phyloP scores from a whole-genome alignment of 35 echinoderm and acorn worm genomes.

The Ophioderma brevispina region DNA sequence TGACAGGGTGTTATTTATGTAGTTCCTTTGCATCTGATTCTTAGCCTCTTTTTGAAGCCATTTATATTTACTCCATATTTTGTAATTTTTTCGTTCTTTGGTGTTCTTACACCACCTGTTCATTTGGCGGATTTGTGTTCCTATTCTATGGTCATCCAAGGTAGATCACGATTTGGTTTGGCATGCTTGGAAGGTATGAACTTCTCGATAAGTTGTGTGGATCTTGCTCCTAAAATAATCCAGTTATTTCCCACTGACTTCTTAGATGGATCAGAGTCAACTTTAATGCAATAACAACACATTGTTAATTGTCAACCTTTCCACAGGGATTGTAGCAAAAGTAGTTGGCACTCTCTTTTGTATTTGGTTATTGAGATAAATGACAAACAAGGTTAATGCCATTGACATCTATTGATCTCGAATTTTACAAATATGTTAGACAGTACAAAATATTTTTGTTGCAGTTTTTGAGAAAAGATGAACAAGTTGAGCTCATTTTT shows the following conservation, averaged over 20 bases:
- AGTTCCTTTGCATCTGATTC: conserved; percentile 23
- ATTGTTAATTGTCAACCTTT: too few species aligned
- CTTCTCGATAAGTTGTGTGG: conserved; percentile 17
- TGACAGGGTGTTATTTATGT: conserved; percentile 25
- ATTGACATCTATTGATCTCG: too few species aligned
- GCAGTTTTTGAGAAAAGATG: too few species aligned
- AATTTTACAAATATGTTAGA: too few species aligned
- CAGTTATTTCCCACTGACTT: conserved; percentile 25
- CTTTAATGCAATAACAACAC: too few species aligned
- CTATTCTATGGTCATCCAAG: conserved; percentile 41
- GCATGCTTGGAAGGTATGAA: conserved; percentile 28
- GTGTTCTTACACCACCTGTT: conserved; percentile 40
- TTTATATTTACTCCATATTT: conserved; percentile 51
- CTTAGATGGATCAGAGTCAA: background rate
- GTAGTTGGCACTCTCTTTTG: too few species aligned
- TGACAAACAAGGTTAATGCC: too few species aligned
- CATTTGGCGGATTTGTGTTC: conserved; percentile 26
- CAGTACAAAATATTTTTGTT: too few species aligned
- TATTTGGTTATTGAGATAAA: too few species aligned
- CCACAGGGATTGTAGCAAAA: too few species aligned
- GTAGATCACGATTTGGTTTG: conserved; percentile 15
- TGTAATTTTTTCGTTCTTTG: conserved; percentile 7
- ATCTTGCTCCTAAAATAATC: background rate
- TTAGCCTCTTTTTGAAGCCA: conserved; percentile 24
- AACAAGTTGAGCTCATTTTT: too few species aligned